These are phyloP conservation scores for Grantiella picta DNA, from an alignment of 2,113 vertebrate genomes.

Conservation along the genomic window DNA sequence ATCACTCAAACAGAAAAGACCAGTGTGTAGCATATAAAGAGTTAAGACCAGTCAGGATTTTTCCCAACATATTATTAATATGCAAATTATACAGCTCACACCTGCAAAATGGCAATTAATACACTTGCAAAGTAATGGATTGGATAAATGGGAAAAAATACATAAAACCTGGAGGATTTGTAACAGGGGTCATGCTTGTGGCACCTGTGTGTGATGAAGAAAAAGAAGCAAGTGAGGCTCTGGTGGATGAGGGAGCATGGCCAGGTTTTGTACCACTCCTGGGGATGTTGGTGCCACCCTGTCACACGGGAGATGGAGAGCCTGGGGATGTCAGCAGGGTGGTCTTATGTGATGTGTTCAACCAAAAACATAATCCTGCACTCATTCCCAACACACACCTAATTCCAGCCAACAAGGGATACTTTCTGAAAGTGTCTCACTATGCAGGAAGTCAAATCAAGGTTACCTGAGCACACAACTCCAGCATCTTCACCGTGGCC, in stretches of 20 bases:
- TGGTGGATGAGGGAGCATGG: accelerated
- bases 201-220: accelerated
- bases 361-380: accelerated
- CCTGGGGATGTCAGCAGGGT: accelerated
- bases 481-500: background rate
- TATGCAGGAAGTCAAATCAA: accelerated
- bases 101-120: accelerated
- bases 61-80: accelerated
- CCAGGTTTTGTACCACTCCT: accelerated
- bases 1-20: accelerated
- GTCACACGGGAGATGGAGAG: background rate
- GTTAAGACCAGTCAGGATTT: accelerated
- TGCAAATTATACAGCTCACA: accelerated
- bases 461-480: conserved; percentile 44
- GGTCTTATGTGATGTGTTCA: accelerated
- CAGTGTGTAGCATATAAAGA: accelerated
- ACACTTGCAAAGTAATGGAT: accelerated
- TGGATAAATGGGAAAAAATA: accelerated
- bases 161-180: background rate
- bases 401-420: accelerated
- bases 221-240: accelerated
- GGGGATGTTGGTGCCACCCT: background rate
- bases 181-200: accelerated
- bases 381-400: accelerated
- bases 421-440: accelerated